These are phyloP conservation scores for Temnothorax unifasciatus DNA, from an alignment of 2,888 invertebrate genomes.

Conservation along the genomic window DNA sequence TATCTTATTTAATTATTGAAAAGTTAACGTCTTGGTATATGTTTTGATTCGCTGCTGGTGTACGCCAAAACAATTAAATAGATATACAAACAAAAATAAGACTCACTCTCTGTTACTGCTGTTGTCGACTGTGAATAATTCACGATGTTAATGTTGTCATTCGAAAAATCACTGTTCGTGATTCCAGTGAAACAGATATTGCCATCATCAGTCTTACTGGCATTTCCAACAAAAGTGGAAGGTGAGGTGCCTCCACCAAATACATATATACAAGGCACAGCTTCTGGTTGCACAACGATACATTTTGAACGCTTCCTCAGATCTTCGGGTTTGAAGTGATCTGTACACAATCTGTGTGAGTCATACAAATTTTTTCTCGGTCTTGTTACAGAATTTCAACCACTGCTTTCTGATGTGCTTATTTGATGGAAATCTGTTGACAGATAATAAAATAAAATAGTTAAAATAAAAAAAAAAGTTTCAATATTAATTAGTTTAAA, in stretches of 20 bases:
- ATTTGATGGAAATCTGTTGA: slow-evolving; percentile 25
- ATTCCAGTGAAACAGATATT: background rate
- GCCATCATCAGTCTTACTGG: background rate
- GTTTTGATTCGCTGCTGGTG: background rate
- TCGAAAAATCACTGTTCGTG: background rate
- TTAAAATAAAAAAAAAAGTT: background rate
- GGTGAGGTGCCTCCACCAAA: too few relatives aligned
- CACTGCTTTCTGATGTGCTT: background rate
- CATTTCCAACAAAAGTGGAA: too few relatives aligned
- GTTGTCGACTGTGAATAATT: background rate
- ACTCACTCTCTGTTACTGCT: background rate
- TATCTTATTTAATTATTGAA: background rate
- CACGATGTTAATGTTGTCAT: background rate
- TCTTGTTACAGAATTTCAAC: slow-evolving; percentile 7
- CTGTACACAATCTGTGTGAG: slow-evolving; percentile 14
- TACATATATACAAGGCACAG: slow-evolving; percentile 6
- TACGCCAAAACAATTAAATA: background rate
- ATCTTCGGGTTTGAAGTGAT: slow-evolving; percentile 17
- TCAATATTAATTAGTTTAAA: background rate
- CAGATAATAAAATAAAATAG: background rate
- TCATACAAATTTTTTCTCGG: background rate
- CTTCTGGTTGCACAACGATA: background rate
- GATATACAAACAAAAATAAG: background rate
- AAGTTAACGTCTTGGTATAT: background rate
- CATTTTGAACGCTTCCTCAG: background rate